These are phyloP conservation scores for Collichthys lucidus DNA, from an alignment of 2,113 vertebrate genomes.

Conservation along the genomic window DNA sequence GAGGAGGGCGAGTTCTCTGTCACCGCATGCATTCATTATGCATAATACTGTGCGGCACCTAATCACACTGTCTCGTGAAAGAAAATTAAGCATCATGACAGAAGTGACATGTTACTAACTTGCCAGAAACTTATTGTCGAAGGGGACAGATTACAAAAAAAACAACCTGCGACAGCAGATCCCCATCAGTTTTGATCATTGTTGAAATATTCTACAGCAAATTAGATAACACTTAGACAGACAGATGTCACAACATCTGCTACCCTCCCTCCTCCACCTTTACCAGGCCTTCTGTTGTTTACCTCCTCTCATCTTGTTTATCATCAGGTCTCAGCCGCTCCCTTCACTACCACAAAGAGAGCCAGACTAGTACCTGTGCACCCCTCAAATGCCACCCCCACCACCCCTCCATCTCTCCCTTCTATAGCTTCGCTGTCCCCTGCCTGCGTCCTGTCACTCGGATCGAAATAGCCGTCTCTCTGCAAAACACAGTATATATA, in stretches of 20 bases:
- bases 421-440: constrained; percentile 9
- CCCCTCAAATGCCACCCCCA: neutral
- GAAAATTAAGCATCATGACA: constrained; percentile 12
- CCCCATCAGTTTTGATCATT: constrained; percentile 83
- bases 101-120: constrained; percentile 62
- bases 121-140: constrained; percentile 62
- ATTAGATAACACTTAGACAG: constrained; percentile 87
- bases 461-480: constrained; percentile 40
- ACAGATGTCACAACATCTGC: constrained; percentile 88
- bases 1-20: constrained; percentile 1
- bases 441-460: constrained; percentile 31
- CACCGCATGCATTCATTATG: constrained; percentile 9
- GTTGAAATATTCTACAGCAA: constrained; percentile 84
- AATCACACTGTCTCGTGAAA: constrained; percentile 5
- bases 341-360: constrained; percentile 53
- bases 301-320: constrained; percentile 82
- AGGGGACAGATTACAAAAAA: constrained; percentile 11
- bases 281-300: constrained; percentile 86
- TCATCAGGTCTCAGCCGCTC: constrained; percentile 75
- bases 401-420: neutral
- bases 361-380: constrained; percentile 41
- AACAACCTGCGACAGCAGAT: constrained; percentile 54
- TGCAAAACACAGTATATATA: constrained; percentile 6
- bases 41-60: neutral
- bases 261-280: constrained; percentile 77